Evolutionary conservation across 2,888 invertebrate species (phyloP).

Genomic region (Lithophane socia): DNA sequence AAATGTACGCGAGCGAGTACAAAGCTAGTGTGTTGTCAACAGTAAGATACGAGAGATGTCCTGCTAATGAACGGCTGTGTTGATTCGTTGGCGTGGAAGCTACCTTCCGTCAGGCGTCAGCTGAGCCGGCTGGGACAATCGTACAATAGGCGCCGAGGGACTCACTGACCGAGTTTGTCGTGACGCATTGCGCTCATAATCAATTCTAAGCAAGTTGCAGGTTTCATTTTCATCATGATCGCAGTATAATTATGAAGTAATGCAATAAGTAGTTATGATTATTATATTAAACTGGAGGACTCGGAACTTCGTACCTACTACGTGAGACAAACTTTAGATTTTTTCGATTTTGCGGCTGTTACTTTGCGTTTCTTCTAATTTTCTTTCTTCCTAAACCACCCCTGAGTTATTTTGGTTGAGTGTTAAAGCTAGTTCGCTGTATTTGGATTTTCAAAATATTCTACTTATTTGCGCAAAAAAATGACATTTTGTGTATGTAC

Average conservation of each 20-base stretch:
- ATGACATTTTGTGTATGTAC: too few relatives aligned
- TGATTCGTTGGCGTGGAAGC: background rate
- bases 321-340: too few relatives aligned
- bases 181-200: background rate
- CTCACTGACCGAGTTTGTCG: constrained; percentile 1
- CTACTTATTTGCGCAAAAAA: too few relatives aligned
- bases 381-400: too few relatives aligned
- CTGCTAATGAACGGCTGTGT: background rate
- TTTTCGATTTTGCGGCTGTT: too few relatives aligned
- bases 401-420: too few relatives aligned
- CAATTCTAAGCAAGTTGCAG: background rate
- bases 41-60: background rate
- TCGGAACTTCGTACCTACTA: too few relatives aligned
- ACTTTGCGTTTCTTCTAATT: too few relatives aligned
- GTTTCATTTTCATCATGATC: background rate
- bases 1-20: background rate
- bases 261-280: too few relatives aligned
- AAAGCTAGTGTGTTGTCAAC: background rate
- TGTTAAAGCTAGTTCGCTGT: too few relatives aligned
- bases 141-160: constrained; percentile 1
- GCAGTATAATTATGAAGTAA: background rate
- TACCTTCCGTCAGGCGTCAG: background rate
- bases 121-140: background rate
- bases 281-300: too few relatives aligned
- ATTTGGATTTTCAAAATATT: too few relatives aligned